Conservation (phyloP, 2,888 invertebrate genomes). For the Griposia aprilina region DNA sequence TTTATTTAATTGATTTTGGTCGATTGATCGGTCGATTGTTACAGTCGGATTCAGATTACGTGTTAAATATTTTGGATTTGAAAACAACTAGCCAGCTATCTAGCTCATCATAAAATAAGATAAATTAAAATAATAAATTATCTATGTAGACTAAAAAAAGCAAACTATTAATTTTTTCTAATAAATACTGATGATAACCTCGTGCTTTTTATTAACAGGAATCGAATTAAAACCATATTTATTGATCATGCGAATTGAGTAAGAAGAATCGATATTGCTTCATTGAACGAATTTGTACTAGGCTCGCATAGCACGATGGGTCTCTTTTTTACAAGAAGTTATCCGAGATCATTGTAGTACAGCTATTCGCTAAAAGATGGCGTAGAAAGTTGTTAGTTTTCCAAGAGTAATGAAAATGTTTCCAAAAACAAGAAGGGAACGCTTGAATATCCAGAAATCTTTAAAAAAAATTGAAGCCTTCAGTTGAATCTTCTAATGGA, state of each 20-base stretch:
- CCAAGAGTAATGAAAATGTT: not conserved
- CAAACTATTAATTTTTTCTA: not conserved
- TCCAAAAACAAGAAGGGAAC: not conserved
- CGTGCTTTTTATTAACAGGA: constrained; percentile 1
- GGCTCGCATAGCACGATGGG: constrained; percentile 66
- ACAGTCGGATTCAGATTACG: constrained; percentile 5
- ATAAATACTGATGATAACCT: not conserved
- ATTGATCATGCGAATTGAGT: constrained; percentile 44
- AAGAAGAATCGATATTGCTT: constrained; percentile 77
- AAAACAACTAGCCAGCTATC: not conserved
- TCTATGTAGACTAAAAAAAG: not conserved
- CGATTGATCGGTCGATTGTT: constrained; percentile 40
- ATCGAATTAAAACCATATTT: constrained; percentile 38
- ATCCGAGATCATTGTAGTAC: constrained; percentile 31
- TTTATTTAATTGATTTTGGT: constrained; percentile 48
- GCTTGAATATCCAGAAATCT: not conserved
- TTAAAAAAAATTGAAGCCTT: not conserved
- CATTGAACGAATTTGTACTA: constrained; percentile 80
- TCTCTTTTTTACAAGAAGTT: not conserved
- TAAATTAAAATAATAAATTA: not conserved
- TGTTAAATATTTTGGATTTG: not conserved
- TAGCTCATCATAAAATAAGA: not conserved
- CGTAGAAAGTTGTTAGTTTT: constrained; percentile 15
- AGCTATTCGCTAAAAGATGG: constrained; percentile 57
- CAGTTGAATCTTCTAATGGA: not conserved